phyloP scores from a whole-genome alignment of 2,113 vertebrate species.

The Microtus oregoni region DNA sequence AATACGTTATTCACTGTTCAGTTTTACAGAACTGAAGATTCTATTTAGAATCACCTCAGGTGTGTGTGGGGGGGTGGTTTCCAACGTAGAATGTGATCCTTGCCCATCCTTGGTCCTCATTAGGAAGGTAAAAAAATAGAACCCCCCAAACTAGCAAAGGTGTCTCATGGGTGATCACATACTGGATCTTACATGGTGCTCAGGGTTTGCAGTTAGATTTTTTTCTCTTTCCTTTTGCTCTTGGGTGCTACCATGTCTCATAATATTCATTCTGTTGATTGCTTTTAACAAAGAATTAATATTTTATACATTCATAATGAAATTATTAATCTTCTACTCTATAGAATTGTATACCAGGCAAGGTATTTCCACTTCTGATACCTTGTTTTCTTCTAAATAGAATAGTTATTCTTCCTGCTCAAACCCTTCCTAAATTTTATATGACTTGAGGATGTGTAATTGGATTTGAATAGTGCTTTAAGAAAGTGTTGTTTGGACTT shows the following conservation, averaged over 20 bases:
- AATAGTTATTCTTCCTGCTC: background rate
- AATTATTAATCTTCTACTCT: background rate
- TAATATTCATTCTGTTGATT: background rate
- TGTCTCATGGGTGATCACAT: background rate
- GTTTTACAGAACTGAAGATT: background rate
- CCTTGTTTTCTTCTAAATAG: background rate
- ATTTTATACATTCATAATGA: background rate
- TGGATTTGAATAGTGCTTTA: slow-evolving; percentile 30
- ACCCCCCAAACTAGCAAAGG: background rate
- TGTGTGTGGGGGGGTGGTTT: background rate
- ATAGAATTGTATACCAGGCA: background rate
- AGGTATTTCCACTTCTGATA: background rate
- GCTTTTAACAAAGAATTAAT: background rate
- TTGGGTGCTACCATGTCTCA: background rate
- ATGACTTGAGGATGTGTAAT: background rate
- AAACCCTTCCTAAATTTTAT: background rate
- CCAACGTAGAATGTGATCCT: background rate
- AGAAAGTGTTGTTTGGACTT: background rate
- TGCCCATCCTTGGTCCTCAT: background rate
- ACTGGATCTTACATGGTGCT: background rate
- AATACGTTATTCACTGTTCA: background rate
- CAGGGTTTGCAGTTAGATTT: background rate
- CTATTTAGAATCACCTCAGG: background rate
- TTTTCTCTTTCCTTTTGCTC: background rate
- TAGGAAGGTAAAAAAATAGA: background rate